These are phyloP conservation scores for Sciurus carolinensis DNA, from an alignment of 2,797 vertebrate species.

Conservation along the genomic window DNA sequence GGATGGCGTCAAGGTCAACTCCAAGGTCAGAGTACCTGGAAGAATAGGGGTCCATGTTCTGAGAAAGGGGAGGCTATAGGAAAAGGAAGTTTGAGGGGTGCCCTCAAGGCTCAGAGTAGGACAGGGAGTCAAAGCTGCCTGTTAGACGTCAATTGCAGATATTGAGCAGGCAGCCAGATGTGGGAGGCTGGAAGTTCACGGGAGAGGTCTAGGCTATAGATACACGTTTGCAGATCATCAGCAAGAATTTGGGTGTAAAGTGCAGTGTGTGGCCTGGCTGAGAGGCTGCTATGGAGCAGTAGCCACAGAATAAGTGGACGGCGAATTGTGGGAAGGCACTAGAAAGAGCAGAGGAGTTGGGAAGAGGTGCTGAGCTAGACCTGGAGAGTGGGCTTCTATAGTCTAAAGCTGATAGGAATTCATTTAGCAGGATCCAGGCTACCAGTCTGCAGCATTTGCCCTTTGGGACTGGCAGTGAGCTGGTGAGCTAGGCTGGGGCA, in stretches of 20 bases:
- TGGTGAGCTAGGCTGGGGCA: background rate
- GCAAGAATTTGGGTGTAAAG: no score
- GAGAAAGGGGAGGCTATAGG: background rate
- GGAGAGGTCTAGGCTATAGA: background rate
- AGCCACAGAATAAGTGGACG: background rate
- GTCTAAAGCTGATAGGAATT: background rate
- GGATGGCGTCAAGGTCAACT: background rate
- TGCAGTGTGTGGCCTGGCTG: background rate
- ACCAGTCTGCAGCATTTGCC: background rate
- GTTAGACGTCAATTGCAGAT: background rate
- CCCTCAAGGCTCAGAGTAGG: background rate
- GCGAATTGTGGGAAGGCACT: background rate
- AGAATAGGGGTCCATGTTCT: background rate
- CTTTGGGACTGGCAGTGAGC: background rate
- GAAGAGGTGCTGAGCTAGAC: background rate
- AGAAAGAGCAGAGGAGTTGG: background rate
- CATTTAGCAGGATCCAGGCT: background rate
- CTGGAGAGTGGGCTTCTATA: background rate
- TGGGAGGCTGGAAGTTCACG: background rate
- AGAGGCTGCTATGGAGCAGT: accelerated
- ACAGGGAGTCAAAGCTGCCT: background rate
- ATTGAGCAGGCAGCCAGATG: background rate
- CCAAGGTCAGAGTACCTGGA: background rate
- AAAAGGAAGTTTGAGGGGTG: background rate
- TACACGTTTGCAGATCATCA: background rate